phyloP scores from a whole-genome alignment of 2,113 vertebrate species.

The Rhynchopsitta pachyrhyncha region DNA sequence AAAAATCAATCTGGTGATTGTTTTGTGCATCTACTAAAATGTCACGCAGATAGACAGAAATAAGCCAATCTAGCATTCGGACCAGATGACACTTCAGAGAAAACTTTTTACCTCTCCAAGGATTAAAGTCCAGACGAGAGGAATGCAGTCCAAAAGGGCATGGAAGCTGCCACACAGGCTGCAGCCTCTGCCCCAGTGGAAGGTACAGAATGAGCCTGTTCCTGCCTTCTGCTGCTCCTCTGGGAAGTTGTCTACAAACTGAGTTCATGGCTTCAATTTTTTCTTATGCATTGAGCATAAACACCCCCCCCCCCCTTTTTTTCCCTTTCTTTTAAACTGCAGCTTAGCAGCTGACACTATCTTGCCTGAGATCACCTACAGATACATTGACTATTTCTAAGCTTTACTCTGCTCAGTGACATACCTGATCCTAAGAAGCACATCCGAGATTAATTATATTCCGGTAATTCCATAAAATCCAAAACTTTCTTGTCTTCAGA shows the following conservation, averaged over 20 bases:
- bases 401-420: background rate
- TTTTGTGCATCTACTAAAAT: background rate
- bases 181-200: background rate
- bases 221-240: background rate
- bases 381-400: background rate
- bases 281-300: background rate
- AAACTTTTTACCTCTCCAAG: background rate
- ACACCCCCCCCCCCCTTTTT: background rate
- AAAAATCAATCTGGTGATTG: background rate
- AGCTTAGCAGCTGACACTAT: background rate
- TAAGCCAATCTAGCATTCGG: background rate
- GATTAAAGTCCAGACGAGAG: constrained; percentile 37
- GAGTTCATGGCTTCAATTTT: background rate
- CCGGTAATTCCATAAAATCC: background rate
- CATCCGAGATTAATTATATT: background rate
- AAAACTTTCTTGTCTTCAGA: background rate
- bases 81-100: background rate
- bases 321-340: background rate
- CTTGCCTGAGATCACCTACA: background rate
- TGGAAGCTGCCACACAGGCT: background rate
- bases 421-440: background rate
- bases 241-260: background rate
- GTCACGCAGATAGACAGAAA: background rate
- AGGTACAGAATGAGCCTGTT: background rate
- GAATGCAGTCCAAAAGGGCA: constrained; percentile 35